Conservation (phyloP, 1,140 invertebrate species). For the Pachypsylla venusta region DNA sequence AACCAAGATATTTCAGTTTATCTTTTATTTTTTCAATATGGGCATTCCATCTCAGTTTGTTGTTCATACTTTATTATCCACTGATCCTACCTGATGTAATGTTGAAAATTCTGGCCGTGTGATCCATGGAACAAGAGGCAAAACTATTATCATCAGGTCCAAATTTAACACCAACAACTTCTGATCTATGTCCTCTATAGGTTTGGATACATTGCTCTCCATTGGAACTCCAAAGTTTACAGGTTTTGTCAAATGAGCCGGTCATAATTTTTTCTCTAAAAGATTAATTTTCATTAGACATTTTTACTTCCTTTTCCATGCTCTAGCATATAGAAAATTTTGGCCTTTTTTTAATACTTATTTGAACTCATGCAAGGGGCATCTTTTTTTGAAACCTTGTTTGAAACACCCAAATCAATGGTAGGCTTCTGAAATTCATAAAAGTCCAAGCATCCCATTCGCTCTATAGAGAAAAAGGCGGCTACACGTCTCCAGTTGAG, state of each 20-base stretch:
- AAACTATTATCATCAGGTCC: slow-evolving; percentile 41
- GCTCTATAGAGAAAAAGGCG: too few relatives aligned
- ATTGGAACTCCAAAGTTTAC: slow-evolving; percentile 49
- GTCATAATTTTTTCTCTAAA: slow-evolving; percentile 56
- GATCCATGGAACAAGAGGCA: slow-evolving; percentile 60
- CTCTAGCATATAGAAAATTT: too few relatives aligned
- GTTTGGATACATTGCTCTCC: slow-evolving; percentile 50
- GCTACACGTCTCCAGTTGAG: too few relatives aligned
- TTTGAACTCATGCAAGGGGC: too few relatives aligned
- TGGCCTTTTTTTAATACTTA: too few relatives aligned
- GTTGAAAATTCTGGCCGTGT: slow-evolving; percentile 52
- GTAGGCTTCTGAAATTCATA: too few relatives aligned
- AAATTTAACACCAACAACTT: slow-evolving; percentile 54
- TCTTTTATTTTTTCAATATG: not conserved
- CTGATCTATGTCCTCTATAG: slow-evolving; percentile 52
- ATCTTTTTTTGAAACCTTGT: too few relatives aligned
- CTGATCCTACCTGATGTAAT: slow-evolving; percentile 35
- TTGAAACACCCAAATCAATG: too few relatives aligned
- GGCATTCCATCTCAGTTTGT: slow-evolving; percentile 11
- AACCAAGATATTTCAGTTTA: too few relatives aligned
- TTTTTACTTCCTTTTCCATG: too few relatives aligned
- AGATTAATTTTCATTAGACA: too few relatives aligned
- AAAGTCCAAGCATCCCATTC: too few relatives aligned
- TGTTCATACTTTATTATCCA: not conserved
- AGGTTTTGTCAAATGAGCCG: slow-evolving; percentile 66